Base-by-base conservation (phyloP, 2,888 invertebrate genomes). In the Cheilosia scutellata region DNA sequence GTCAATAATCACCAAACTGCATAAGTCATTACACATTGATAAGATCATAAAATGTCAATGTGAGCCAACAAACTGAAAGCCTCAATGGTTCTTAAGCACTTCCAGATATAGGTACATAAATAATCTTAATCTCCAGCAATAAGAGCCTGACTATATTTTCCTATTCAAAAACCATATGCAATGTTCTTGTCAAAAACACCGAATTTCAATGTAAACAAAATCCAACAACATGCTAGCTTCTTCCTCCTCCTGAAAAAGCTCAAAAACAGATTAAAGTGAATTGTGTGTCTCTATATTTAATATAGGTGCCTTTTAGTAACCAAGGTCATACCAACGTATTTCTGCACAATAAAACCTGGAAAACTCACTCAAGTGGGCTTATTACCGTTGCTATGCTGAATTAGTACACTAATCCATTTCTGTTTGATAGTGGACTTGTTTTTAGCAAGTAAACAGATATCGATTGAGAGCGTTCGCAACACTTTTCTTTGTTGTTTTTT, bases 391-490 rank as follows among this genome's bases (percentile, higher is more conserved):
- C 40, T 66, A 53, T 31, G 53, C 29, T 40, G n/a, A 40, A 16
- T 42, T 13, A 53, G 29, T 5, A 16, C 9, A 25, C 9, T 65
- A 51, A 51, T 51, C 29, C 29, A 9, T 29, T 68, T 2, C 5
- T 20, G 42, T 13, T 13, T 11, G n/a, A 66, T 16, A 44, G 44
- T 9, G 16, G 11, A 27, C 16, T 68, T 55, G 53, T 68, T 68
- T 68, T 42, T 55, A 20, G 5, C 66, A 13, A 42, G 20, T 68
- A 68, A 68, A 53, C 55, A 68, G 53, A 42, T 68, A 55, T 68
- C 29, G 29, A 51, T 53, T 65, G n/a, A 42, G 29, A 5, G 29
- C 29, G 11, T 29, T 9, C 13, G 27, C 42, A 42, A 37, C 5
- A 13, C 27, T 11, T 33, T 33, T 25, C 37, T 65, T 20, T 33